Evolutionary conservation across 2,113 vertebrate genomes (phyloP).

Genomic region (Heterotilapia buettikoferi): DNA sequence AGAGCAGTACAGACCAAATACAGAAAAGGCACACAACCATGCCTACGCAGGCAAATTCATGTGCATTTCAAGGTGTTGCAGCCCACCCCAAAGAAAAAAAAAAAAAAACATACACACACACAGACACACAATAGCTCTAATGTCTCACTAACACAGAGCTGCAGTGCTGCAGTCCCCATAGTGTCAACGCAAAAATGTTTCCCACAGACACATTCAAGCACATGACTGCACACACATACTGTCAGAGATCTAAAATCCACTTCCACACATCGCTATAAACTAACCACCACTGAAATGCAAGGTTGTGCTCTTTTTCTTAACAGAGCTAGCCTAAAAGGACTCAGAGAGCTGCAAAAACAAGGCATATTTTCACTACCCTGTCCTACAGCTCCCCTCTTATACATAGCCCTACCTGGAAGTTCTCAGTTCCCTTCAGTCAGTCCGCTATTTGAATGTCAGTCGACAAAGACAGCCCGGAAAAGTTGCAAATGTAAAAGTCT

Average conservation of each 20-base stretch:
- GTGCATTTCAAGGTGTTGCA: slow-evolving; percentile 28
- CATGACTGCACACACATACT: background rate
- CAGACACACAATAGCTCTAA: slow-evolving; percentile 9
- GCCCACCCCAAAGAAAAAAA: background rate
- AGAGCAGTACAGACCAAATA: background rate
- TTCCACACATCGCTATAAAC: background rate
- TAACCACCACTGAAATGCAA: background rate
- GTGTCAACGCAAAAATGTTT: background rate
- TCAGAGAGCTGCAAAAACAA: background rate
- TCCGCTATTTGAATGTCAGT: background rate
- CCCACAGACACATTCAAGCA: background rate
- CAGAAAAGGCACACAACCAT: slow-evolving; percentile 1
- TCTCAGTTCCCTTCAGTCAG: slow-evolving; percentile 4
- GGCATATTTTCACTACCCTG: slow-evolving; percentile 6
- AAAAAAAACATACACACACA: background rate
- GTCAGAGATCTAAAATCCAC: slow-evolving; percentile 23
- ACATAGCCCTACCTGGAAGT: slow-evolving; percentile 34
- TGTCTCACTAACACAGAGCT: background rate
- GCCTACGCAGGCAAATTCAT: slow-evolving; percentile 37
- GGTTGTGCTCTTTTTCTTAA: background rate
- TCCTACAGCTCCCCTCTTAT: background rate
- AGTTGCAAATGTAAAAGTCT: background rate
- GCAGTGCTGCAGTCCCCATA: background rate
- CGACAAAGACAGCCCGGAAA: background rate
- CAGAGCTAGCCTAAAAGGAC: background rate